Evolutionary conservation across 2,113 vertebrate species (phyloP), one percentile per base, ranked within the genome.

Genomic region (Lates calcarifer): DNA sequence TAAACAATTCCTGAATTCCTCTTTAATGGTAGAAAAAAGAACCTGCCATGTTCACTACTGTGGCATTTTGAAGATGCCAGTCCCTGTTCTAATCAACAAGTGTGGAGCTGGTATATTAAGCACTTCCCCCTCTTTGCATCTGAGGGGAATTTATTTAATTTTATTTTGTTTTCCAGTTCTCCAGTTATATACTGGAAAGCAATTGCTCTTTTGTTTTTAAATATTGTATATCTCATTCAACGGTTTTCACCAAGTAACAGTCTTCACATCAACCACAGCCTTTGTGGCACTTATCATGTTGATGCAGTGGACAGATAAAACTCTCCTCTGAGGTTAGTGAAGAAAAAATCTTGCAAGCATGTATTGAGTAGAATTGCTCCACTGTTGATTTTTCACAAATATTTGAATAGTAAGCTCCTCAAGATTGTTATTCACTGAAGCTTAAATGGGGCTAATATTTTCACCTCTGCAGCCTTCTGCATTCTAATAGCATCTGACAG

Each of bases 401-500:
- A 56, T 69, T 57, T 65, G 58, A 79, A 80, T 47, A 6, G 10
- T 12, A 35, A 61, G 26, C 53, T 28, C 41, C 13, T n/a, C 53
- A 22, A 39, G 57, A 39, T 60, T 63, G 78, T 74, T 53, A 49
- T 45, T 11, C 74, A 41, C 67, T 39, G 73, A 70, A 49, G 76
- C 57, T 77, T 33, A 77, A 83, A 60, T 31, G 17, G 17, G 18
- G 51, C 77, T 26, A 57, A 53, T 56, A 22, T 82, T 39, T 64
- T 83, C 70, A 86, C 83, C 69, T 79, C 43, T 70, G 49, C 64
- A 55, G 43, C 29, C 58, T 0, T 11, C 56, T 51, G 81, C 61
- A 78, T 76, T 28, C 78, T 79, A 78, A 90, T 79, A 31, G 15
- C 5, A 31, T 74, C 24, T 77, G 66, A 74, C 78, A 77, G 39